phyloP scores from a whole-genome alignment of 2,113 vertebrate species.

The Emydura subglobosa region DNA sequence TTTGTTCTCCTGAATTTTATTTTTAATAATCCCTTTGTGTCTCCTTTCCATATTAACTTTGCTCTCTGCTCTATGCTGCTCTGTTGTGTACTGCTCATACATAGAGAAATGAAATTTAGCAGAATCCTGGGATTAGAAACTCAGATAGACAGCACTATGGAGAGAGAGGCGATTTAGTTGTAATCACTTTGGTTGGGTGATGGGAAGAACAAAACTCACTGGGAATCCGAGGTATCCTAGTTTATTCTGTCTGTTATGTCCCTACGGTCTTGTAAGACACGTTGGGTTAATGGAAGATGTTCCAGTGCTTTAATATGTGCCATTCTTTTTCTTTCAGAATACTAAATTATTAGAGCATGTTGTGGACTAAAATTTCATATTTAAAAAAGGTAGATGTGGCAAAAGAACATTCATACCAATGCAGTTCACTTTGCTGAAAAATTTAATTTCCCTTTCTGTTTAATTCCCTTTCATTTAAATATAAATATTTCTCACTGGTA shows the following conservation, averaged over 20 bases:
- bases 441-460: background rate
- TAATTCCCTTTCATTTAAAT: background rate
- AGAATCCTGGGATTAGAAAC: background rate
- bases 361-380: no score
- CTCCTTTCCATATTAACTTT: background rate
- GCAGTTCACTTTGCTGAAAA: background rate
- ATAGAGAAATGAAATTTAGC: accelerated
- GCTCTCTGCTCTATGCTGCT: background rate
- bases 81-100: background rate
- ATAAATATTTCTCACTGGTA: background rate
- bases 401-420: background rate
- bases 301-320: background rate
- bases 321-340: background rate
- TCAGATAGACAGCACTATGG: background rate
- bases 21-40: background rate
- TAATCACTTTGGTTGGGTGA: background rate
- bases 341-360: background rate
- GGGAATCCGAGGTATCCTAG: background rate
- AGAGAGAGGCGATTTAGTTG: background rate
- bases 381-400: background rate
- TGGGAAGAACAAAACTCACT: background rate
- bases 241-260: background rate
- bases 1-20: background rate
- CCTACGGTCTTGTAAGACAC: background rate
- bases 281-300: background rate